Evolutionary conservation across 2,888 invertebrate species (phyloP).

Genomic region (Aleiodes alternator): DNA sequence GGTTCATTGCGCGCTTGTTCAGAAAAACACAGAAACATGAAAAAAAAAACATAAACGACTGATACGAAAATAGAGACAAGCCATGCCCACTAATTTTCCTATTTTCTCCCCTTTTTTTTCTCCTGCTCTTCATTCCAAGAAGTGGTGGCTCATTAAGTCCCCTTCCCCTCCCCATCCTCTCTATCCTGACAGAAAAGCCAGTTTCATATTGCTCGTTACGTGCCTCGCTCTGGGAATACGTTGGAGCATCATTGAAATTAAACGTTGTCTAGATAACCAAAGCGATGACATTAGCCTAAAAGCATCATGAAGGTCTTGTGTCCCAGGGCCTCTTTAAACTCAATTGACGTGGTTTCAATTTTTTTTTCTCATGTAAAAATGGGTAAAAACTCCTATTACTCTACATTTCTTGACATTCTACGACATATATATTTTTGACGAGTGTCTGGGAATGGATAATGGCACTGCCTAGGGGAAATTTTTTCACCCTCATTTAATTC

Average conservation of each 20-base stretch:
- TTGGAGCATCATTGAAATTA: conserved; percentile 36
- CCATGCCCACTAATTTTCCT: neutral
- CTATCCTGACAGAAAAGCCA: neutral
- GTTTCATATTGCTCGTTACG: conserved; percentile 39
- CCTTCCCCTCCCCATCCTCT: neutral
- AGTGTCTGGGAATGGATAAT: too few species aligned
- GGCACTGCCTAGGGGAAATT: too few species aligned
- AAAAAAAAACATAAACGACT: neutral
- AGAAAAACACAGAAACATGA: too few species aligned
- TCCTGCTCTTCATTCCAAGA: conserved; percentile 2
- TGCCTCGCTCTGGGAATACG: conserved; percentile 17
- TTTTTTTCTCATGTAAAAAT: too few species aligned
- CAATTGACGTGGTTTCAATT: conserved; percentile 6
- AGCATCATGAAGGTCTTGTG: conserved; percentile 19
- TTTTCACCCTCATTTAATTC: too few species aligned
- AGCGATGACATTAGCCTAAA: conserved; percentile 33
- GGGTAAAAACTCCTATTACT: too few species aligned
- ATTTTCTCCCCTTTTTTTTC: neutral
- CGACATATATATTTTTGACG: too few species aligned
- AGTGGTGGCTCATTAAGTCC: conserved; percentile 21
- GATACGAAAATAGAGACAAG: neutral
- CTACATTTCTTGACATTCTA: too few species aligned
- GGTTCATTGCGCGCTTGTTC: too few species aligned
- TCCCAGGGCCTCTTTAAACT: conserved; percentile 6
- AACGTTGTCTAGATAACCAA: conserved; percentile 47